Percentiles rank a stretch among this genome's conserved stretches.
Conservation (phyloP, 2,797 vertebrate species). For the Platalea minor region DNA sequence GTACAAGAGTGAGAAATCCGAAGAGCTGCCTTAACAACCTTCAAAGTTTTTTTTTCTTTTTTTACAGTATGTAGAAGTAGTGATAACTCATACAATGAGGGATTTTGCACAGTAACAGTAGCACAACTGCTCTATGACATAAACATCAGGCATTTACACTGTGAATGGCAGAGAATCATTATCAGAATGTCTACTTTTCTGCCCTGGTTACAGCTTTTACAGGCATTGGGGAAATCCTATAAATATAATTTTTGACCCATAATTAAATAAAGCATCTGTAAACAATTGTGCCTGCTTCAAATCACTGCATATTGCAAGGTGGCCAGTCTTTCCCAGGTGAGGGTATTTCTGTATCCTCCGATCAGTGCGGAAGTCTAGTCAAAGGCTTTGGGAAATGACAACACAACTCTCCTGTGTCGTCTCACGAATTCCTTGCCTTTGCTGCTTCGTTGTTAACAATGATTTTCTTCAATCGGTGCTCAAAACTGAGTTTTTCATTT, state of each 20-base stretch:
- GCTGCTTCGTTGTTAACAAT: neutral
- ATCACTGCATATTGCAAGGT: neutral
- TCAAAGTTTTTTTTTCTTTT: neutral
- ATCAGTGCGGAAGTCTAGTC: neutral
- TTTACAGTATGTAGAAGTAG: neutral
- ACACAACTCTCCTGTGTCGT: neutral
- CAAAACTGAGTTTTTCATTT: neutral
- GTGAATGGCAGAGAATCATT: neutral
- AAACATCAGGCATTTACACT: neutral
- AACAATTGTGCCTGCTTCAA: neutral
- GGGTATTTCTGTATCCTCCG: neutral
- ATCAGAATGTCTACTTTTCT: neutral
- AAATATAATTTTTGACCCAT: neutral
- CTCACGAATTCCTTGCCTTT: neutral
- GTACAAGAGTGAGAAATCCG: neutral
- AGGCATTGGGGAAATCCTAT: neutral
- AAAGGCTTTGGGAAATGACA: neutral
- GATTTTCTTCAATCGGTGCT: neutral
- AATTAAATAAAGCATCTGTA: neutral
- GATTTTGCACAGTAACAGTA: neutral
- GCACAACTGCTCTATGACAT: neutral
- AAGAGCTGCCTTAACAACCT: neutral
- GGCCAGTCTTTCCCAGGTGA: neutral
- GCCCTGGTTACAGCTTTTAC: neutral
- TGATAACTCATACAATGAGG: neutral